Evolutionary conservation across 2,797 vertebrate species (phyloP).

Genomic region (Aulostomus chinensis): DNA sequence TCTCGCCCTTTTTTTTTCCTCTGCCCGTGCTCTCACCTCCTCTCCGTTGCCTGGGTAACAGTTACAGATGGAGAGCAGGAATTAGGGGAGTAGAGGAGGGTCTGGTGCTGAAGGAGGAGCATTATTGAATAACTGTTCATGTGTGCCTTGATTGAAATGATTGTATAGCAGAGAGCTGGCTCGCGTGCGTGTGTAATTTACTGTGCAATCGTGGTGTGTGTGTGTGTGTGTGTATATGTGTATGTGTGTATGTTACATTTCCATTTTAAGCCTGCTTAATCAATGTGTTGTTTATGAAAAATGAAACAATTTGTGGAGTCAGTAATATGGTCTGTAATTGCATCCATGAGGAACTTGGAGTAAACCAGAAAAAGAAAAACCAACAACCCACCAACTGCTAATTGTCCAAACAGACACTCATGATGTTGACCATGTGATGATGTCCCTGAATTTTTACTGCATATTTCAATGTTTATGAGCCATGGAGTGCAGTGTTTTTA

Average conservation of each 20-base stretch:
- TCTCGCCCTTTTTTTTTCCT: constrained; percentile 20
- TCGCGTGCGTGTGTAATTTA: background rate
- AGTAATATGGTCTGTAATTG: background rate
- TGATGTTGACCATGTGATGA: no score
- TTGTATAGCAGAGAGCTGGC: background rate
- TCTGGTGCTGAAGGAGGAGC: constrained; percentile 51
- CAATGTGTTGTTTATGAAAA: background rate
- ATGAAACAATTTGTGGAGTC: background rate
- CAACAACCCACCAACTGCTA: no score
- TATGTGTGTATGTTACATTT: no score
- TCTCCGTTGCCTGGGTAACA: constrained; percentile 80
- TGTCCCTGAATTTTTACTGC: no score
- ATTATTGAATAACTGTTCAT: constrained; percentile 56
- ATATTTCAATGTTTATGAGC: no score
- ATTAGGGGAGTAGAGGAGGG: constrained; percentile 61
- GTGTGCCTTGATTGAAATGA: constrained; percentile 10
- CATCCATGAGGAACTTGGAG: no score
- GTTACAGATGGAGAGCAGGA: constrained; percentile 75
- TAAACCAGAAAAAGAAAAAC: no score
- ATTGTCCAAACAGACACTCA: no score
- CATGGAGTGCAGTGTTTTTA: no score
- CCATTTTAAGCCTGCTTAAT: background rate
- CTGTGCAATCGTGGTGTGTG: no score
- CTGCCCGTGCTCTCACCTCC: constrained; percentile 56
- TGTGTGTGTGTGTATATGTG: no score